Conservation (phyloP, 1,140 invertebrate species). For the Drosophila sucinea region DNA sequence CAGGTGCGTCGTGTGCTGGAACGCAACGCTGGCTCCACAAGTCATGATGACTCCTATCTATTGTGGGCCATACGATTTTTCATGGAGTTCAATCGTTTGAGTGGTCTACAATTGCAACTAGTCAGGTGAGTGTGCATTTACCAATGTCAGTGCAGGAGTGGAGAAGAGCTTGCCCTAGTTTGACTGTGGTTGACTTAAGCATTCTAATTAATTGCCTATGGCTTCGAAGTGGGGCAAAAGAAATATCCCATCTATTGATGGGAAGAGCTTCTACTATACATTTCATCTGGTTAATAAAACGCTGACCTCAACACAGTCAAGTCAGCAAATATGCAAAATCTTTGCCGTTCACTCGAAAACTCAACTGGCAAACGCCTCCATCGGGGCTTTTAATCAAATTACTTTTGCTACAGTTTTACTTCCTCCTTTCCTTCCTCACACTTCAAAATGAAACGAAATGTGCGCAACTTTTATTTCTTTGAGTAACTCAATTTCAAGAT, state of each 20-base stretch:
- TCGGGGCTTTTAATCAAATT: slow-evolving; percentile 75
- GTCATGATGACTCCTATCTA: slow-evolving; percentile 96
- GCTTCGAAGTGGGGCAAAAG: slow-evolving; percentile 25
- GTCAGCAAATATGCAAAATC: slow-evolving; percentile 74
- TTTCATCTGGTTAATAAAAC: slow-evolving; percentile 47
- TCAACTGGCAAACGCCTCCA: slow-evolving; percentile 22
- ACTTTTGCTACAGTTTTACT: slow-evolving; percentile 49
- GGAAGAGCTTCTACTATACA: slow-evolving; percentile 32
- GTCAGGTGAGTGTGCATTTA: slow-evolving; percentile 88
- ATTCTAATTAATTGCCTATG: slow-evolving; percentile 70
- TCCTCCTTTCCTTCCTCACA: slow-evolving; percentile 13
- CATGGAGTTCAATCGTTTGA: slow-evolving; percentile 97
- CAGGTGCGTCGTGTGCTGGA: slow-evolving; percentile 82
- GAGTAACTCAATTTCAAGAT: slow-evolving; percentile 47
- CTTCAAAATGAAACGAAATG: slow-evolving; percentile 43
- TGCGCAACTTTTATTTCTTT: slow-evolving; percentile 56
- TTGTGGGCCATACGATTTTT: slow-evolving; percentile 97
- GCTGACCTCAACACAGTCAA: slow-evolving; percentile 36
- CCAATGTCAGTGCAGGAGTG: slow-evolving; percentile 48
- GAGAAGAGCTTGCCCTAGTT: slow-evolving; percentile 26
- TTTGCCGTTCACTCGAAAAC: slow-evolving; percentile 13
- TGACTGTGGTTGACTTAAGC: slow-evolving; percentile 47
- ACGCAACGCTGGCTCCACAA: slow-evolving; percentile 81
- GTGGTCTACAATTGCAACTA: slow-evolving; percentile 92
- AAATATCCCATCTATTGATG: slow-evolving; percentile 44